Evolutionary conservation across 1,140 invertebrate genomes (phyloP).

Genomic region (Microplitis mediator): DNA sequence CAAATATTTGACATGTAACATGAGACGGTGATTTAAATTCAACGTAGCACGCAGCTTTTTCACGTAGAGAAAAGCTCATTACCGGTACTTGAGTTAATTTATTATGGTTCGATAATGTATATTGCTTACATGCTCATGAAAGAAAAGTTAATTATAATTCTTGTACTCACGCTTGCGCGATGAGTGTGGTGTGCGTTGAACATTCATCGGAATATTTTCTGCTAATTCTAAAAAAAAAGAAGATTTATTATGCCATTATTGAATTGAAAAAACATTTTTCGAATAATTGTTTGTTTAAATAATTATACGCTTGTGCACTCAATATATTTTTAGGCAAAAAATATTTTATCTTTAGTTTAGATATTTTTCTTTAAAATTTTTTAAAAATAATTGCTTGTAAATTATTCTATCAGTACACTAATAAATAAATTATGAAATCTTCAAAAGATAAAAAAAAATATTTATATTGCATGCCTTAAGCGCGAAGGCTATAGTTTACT

Average conservation of each 20-base stretch:
- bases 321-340: too few relatives aligned
- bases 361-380: too few relatives aligned
- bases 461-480: too few relatives aligned
- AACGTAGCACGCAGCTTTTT: conserved; percentile 17
- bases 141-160: not conserved
- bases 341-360: too few relatives aligned
- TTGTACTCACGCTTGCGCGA: conserved; percentile 77
- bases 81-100: conserved; percentile 15
- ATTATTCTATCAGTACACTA: too few relatives aligned
- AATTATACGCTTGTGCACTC: too few relatives aligned
- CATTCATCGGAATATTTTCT: conserved; percentile 80
- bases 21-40: conserved; percentile 25
- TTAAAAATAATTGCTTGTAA: too few relatives aligned
- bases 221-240: conserved; percentile 73
- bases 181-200: conserved; percentile 82
- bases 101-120: conserved; percentile 16
- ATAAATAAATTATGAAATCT: too few relatives aligned
- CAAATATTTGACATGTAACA: conserved; percentile 22
- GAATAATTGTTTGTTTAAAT: too few relatives aligned
- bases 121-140: not conserved
- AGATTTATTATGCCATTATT: not conserved
- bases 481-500: too few relatives aligned
- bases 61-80: conserved; percentile 25
- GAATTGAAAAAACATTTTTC: not conserved
- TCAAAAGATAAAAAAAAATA: too few relatives aligned